These are phyloP conservation scores for Lochmaea crataegi DNA, from an alignment of 2,888 invertebrate species.

Conservation along the genomic window DNA sequence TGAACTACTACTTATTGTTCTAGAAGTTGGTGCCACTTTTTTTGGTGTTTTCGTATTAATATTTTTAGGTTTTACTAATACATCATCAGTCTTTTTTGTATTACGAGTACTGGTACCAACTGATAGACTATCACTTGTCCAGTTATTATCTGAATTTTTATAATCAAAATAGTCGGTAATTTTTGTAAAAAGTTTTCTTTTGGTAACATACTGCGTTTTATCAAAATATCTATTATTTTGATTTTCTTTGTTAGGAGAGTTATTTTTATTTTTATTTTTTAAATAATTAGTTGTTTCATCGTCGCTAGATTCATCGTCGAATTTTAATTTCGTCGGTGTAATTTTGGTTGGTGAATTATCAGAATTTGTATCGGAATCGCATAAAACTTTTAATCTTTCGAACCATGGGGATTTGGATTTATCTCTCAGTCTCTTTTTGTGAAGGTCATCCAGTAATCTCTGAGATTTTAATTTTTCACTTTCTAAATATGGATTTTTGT, in stretches of 20 bases:
- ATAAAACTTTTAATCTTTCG: conserved; percentile 50
- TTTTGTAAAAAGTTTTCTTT: background rate
- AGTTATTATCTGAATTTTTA: background rate
- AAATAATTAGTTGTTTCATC: conserved; percentile 38
- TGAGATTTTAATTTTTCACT: conserved; percentile 32
- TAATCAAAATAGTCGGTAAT: background rate
- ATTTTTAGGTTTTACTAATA: conserved; percentile 4
- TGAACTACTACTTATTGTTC: conserved; percentile 33
- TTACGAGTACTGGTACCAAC: background rate
- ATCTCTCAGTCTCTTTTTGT: conserved; percentile 45
- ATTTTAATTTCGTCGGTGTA: conserved; percentile 44
- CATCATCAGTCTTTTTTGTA: conserved; percentile 12
- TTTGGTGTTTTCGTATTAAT: conserved; percentile 19
- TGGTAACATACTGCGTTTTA: background rate
- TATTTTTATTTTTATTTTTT: conserved; percentile 8
- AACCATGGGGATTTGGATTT: conserved; percentile 52
- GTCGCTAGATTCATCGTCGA: conserved; percentile 39
- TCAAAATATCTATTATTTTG: conserved; percentile 3
- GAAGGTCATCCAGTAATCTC: conserved; percentile 50
- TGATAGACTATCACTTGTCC: conserved; percentile 4
- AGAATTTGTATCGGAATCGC: conserved; percentile 55
- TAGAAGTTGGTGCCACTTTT: background rate
- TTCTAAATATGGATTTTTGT: conserved; percentile 52
- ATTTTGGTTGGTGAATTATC: conserved; percentile 27
- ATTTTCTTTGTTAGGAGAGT: conserved; percentile 11